Evolutionary conservation across 2,113 vertebrate genomes (phyloP).

Genomic region (Benitochromis conjunctus): DNA sequence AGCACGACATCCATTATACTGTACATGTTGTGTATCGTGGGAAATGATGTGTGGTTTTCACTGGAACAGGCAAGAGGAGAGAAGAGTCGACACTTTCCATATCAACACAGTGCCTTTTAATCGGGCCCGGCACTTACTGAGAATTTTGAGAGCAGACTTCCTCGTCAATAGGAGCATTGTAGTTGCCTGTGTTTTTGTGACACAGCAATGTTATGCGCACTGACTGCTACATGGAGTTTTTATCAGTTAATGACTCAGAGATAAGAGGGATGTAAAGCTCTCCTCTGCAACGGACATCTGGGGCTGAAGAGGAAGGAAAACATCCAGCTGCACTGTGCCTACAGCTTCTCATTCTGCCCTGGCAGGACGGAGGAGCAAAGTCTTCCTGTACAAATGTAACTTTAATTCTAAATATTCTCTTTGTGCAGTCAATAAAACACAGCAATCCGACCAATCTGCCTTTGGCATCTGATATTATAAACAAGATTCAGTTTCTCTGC

Average conservation of each 20-base stretch:
- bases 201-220: background rate
- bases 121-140: background rate
- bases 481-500: background rate
- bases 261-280: constrained; percentile 38
- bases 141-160: background rate
- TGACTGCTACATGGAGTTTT: constrained; percentile 5
- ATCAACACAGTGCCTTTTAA: background rate
- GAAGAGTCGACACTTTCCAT: background rate
- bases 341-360: background rate
- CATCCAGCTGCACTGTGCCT: background rate
- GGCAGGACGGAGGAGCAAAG: background rate
- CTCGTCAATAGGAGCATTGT: background rate
- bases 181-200: background rate
- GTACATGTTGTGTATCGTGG: background rate
- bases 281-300: constrained; percentile 40
- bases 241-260: constrained; percentile 57
- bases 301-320: constrained; percentile 37
- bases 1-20: background rate
- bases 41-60: background rate
- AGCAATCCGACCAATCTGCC: background rate
- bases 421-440: background rate
- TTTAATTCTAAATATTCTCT: background rate
- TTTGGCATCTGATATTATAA: background rate
- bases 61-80: background rate
- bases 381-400: background rate